A percentile compares a stretch with the other conserved stretches of the same genome.
Evolutionary conservation across 2,113 vertebrate genomes (phyloP).

Genomic region (Lamprologus speciosus): DNA sequence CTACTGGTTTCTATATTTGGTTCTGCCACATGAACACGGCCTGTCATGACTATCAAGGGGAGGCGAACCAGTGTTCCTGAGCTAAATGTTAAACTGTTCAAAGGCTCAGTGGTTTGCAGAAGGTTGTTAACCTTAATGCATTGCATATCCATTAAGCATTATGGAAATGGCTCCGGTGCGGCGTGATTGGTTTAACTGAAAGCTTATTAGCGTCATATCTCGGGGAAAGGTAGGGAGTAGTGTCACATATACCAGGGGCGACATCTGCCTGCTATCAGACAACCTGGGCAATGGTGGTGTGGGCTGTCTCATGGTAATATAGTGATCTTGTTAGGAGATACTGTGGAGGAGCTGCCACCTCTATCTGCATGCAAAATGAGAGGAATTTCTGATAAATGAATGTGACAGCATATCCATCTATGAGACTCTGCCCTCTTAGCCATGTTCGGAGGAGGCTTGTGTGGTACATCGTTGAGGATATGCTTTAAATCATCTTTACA

Average conservation of each 20-base stretch:
- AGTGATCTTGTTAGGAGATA: conserved; percentile 38
- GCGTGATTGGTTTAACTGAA: conserved; percentile 65
- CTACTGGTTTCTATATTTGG: neutral
- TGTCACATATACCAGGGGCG: conserved; percentile 25
- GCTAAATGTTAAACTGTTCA: conserved; percentile 48
- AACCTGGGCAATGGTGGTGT: conserved; percentile 28
- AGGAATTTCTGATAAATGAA: conserved; percentile 7
- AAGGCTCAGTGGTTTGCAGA: conserved; percentile 35
- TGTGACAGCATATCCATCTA: neutral
- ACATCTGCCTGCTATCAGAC: conserved; percentile 48
- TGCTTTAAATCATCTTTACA: neutral
- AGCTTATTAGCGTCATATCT: conserved; percentile 59
- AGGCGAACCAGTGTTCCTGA: conserved; percentile 44
- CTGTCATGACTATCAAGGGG: conserved; percentile 19
- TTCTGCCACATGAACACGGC: neutral
- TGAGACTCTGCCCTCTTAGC: neutral
- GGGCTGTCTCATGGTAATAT: conserved; percentile 33
- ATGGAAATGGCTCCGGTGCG: conserved; percentile 38
- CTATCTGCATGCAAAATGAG: conserved; percentile 9
- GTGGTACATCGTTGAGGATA: neutral
- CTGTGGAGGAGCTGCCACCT: neutral
- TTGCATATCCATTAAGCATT: conserved; percentile 56
- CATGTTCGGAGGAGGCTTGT: neutral
- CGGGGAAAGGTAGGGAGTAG: neutral
- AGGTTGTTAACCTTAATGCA: conserved; percentile 63